Evolutionary conservation across 2,113 vertebrate genomes (phyloP).

Genomic region (Pelecanus crispus): DNA sequence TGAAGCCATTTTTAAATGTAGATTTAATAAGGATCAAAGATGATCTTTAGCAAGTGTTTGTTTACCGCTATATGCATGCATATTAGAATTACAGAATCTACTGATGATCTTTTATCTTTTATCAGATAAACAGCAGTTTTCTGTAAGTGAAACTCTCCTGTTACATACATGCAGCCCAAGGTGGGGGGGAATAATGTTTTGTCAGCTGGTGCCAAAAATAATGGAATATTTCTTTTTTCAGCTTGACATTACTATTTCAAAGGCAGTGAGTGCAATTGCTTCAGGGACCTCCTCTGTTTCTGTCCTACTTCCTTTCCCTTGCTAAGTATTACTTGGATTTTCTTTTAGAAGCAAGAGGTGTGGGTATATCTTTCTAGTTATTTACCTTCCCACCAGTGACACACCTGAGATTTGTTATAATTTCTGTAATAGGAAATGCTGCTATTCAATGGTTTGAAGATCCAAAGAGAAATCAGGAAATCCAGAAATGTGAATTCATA

Average conservation of each 20-base stretch:
- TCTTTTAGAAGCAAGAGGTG: neutral
- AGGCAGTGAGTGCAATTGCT: neutral
- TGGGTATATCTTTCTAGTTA: neutral
- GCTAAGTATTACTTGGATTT: neutral
- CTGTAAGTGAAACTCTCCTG: neutral
- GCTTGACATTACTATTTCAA: neutral
- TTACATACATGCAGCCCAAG: neutral
- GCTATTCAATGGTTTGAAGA: neutral
- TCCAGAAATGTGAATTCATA: neutral
- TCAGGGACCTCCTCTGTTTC: neutral
- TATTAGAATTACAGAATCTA: neutral
- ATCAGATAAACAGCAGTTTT: neutral
- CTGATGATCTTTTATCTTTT: neutral
- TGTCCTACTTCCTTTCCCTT: neutral
- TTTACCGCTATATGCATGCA: rapidly evolving
- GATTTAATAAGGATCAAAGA: neutral
- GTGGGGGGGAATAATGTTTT: neutral
- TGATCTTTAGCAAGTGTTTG: neutral
- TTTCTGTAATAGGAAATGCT: neutral
- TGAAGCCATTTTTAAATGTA: neutral
- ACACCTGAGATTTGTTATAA: neutral
- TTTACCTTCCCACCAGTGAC: neutral
- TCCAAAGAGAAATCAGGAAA: neutral
- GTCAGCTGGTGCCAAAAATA: neutral
- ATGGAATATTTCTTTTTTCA: neutral